Evolutionary conservation across 2,888 invertebrate species (phyloP), one percentile per base, ranked within the genome.

Genomic region (Tipula lateralis): DNA sequence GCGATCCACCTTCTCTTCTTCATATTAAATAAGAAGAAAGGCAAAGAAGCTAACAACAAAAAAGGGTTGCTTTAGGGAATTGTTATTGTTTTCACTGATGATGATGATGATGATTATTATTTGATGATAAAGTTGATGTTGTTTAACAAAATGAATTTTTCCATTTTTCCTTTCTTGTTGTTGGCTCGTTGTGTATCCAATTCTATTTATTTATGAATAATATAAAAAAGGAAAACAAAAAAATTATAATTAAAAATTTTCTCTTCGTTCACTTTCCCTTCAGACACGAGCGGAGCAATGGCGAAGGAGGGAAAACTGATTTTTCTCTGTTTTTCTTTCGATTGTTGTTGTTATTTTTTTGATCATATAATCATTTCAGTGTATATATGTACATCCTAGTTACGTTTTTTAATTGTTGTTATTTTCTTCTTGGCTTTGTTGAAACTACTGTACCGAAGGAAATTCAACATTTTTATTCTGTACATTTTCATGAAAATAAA

Each of bases 211-310:
- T 66, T 66, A 66, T 66, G 66, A 66, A 66, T 66, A 66, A 66
- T 66, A 24, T 66, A 66, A 19, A 66, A 66, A 24, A 66, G 19
- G 66, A 66, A 66, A 66, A 66, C 24, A 66, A 66, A 66, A 66
- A 66, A 66, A 66, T 66, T 66, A 66, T 66, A 66, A 66, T 66
- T 66, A 66, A 66, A 66, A 66, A 66, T 66, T 66, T 66, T 66
- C 66, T 66, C 66, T 66, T 66, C 66, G 19, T 66, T 66, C 66
- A 66, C 66, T 66, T 66, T 66, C 66, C 66, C 24, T 66, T 66
- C 66, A 66, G 66, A 66, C 66, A 66, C 9, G 66, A 24, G 24
- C 24, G 9, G 13, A 13, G 24, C 24, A 32, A 32, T 12, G 9
- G 66, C 3, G 24, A 2, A 66, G 24, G 24, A 66, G 24, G 66